Evolutionary conservation across 2,888 invertebrate genomes (phyloP).

Genomic region (Dilophus febrilis): DNA sequence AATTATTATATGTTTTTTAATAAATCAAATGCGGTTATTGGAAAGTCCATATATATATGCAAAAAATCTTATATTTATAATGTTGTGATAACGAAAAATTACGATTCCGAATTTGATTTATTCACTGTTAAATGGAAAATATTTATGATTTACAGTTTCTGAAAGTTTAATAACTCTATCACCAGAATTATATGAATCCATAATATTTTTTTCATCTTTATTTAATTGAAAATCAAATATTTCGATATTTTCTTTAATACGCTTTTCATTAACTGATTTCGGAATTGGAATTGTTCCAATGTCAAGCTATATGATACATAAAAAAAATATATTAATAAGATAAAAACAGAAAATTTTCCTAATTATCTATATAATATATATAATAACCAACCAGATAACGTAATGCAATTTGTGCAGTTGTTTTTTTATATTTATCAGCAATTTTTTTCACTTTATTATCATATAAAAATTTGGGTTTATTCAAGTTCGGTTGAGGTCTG

Average conservation of each 20-base stretch:
- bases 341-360: too few relatives aligned
- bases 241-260: slow-evolving; percentile 35
- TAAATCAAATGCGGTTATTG: too few relatives aligned
- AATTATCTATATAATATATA: background rate
- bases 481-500: slow-evolving; percentile 35
- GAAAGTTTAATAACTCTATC: slow-evolving; percentile 17
- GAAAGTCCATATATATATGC: too few relatives aligned
- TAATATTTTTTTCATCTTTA: slow-evolving; percentile 31
- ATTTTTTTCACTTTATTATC: slow-evolving; percentile 32
- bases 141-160: slow-evolving; percentile 20
- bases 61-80: too few relatives aligned
- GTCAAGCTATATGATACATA: slow-evolving; percentile 9
- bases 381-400: slow-evolving; percentile 32
- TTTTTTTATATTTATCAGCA: slow-evolving; percentile 40
- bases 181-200: slow-evolving; percentile 34
- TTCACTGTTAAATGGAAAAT: slow-evolving; percentile 26
- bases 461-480: slow-evolving; percentile 31
- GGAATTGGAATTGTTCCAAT: slow-evolving; percentile 34
- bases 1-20: too few relatives aligned
- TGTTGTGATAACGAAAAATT: too few relatives aligned
- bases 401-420: slow-evolving; percentile 41
- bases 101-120: too few relatives aligned
- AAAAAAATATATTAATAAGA: too few relatives aligned
- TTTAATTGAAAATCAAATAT: slow-evolving; percentile 39
- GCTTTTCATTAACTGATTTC: slow-evolving; percentile 34